Evolutionary conservation across 2,797 vertebrate species (phyloP), one percentile per base, ranked within the genome.

Genomic region (Serranus cabrilla): DNA sequence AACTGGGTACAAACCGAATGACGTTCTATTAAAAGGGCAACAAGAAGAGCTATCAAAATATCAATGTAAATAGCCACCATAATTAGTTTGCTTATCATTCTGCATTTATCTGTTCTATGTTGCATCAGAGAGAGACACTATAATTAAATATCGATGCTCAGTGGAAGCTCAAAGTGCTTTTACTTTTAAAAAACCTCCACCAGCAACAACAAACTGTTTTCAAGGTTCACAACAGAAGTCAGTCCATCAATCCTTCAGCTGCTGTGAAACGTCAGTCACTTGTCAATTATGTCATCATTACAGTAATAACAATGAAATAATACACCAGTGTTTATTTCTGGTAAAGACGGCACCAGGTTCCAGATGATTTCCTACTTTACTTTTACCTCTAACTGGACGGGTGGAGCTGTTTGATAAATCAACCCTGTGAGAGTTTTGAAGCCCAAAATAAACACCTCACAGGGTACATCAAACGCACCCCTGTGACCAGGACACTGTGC

Each of bases 401-500:
- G 16, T 25, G 20, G 4, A 14, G 23, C 42, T 46, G 71, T 25
- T 42, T 21, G 37, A 58, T 57, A 52, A 47, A 18, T 50, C 25
- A 79, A 25, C 13, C 8, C 31, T 57, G 25, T 40, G 31, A 45
- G 17, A 20, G 11, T 18, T 61, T 57, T 62, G 37, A 47, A 72
- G 27, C 52, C 27, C 25, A 51, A 52, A 64, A 75, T 21, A 69
- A 78, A 75, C 40, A 54, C 7, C 14, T 59, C 46, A 40, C 13
- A 52, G 23, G 45, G 40, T 1, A 2, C 54, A 37, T 66, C 43
- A 66, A 60, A 62, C 45, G 16, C 63, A 13, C 13, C 31, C 31
- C 43, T 51, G 12, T 39, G 71, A 68, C 54, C 55, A 73, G 66
- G 62, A 78, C 62, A 75, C n/a, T 51, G 47, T 52, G 50, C 21